Conservation (phyloP, 2,888 invertebrate species). For the Pemphredon lugubris region DNA sequence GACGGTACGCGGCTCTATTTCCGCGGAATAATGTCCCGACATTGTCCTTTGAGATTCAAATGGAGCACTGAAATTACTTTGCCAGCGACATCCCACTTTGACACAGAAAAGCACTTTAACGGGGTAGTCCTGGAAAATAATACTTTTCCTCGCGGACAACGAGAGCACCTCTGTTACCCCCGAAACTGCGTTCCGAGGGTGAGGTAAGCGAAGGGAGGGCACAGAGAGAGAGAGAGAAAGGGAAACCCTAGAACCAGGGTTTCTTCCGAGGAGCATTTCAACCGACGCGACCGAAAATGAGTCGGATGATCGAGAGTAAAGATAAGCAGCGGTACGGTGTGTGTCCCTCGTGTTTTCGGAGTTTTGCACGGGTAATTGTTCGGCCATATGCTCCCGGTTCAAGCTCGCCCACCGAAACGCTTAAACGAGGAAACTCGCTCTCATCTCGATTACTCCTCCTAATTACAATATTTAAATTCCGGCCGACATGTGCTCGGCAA, state of each 20-base stretch:
- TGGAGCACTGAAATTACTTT: not conserved
- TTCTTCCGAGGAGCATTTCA: slow-evolving; percentile 25
- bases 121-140: slow-evolving; percentile 12
- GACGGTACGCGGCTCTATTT: not conserved
- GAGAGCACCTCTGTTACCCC: not conserved
- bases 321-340: slow-evolving; percentile 55
- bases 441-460: slow-evolving; percentile 65
- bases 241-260: slow-evolving; percentile 22
- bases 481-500: slow-evolving; percentile 73
- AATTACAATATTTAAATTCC: slow-evolving; percentile 80
- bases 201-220: too few species aligned
- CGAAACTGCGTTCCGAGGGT: slow-evolving; percentile 43
- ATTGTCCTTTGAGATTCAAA: not conserved
- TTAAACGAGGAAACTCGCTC: slow-evolving; percentile 61
- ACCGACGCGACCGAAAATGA: slow-evolving; percentile 45
- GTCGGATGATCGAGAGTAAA: slow-evolving; percentile 49
- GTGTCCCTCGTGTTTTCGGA: slow-evolving; percentile 59
- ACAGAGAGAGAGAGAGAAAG: too few species aligned
- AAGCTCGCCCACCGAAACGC: slow-evolving; percentile 66
- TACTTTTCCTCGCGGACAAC: not conserved
- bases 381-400: slow-evolving; percentile 74
- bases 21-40: too few species aligned
- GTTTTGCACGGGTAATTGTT: slow-evolving; percentile 70
- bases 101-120: slow-evolving; percentile 32
- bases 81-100: not conserved